Evolutionary conservation across 2,797 vertebrate species (phyloP), one percentile per base, ranked within the genome.

Genomic region (Rhinatrema bivittatum): DNA sequence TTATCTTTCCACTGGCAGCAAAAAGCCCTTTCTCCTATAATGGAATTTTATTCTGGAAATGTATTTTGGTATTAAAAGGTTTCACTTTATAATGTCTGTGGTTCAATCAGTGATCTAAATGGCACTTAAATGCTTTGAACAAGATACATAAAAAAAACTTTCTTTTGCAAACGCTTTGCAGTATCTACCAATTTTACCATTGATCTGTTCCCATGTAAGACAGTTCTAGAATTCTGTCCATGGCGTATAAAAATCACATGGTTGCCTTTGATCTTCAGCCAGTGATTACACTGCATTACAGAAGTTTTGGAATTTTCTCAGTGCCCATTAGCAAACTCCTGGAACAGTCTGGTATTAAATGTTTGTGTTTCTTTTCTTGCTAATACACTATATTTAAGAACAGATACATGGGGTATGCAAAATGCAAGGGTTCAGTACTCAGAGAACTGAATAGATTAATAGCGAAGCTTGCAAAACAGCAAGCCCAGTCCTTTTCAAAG

Each of bases 31-130:
- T 76, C 72, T 46, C 71, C 62, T 64, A 60, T 79, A 83, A 78
- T 79, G 74, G 74, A 76, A 79, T 82, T 78, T 83, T 72, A 68
- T 65, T 78, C 64, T 67, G 63, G 55, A 74, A 79, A 70, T 73
- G 69, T 81, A 74, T 78, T 81, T 82, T 71, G 48, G 68, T 81
- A 81, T 81, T 81, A 81, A 81, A 81, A 79, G 65, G 68, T 77
- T 79, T 79, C 67, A 78, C 78, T 84, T 81, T 78, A 74, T 80
- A 84, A 79, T 68, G 73, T 71, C 70, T 55, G 51, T 44, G 63
- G 76, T 82, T 82, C 77, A 79, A 73, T 81, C 80, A 74, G 70
- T 76, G 78, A 84, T 82, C 80, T 81, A 78, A 83, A 81, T 82
- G 74, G 71, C 70, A 81, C 81, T 82, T 82, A 78, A 80, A 81